Evolutionary conservation across 2,113 vertebrate species (phyloP), one percentile per base, ranked within the genome.

Genomic region (Phasianus colchicus): DNA sequence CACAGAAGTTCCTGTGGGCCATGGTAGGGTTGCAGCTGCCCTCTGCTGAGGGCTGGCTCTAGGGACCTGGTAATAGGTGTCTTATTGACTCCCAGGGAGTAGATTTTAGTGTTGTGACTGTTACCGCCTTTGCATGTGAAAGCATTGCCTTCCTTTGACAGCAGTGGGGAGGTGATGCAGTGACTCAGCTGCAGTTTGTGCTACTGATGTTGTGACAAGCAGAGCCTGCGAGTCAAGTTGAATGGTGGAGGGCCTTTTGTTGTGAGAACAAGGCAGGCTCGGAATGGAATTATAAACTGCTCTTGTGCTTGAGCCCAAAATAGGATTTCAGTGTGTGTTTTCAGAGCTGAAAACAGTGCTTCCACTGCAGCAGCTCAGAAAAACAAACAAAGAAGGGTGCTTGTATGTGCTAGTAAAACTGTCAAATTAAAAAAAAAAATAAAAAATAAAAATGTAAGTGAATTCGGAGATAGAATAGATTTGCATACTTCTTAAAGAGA

Each of bases 251-350:
- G 43, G 20, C 22, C n/a, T 76, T 60, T 71, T 63, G 36, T 48
- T 29, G 27, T 48, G 12, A 0, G 11, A 84, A 29, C n/a, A 71
- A 50, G 20, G 0, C 1, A 70, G 18, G 6, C 21, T 30, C 0
- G 1, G 19, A 8, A 10, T 70, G 52, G 40, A 83, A 66, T 75
- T 86, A 43, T 30, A 43, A 79, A 17, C 1, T 3, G 34, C 22
- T 81, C 11, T 71, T 40, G 27, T 16, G 30, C 81, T 72, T 85
- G n/a, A 75, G 47, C 24, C 13, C 17, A 34, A 63, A 88, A 63
- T 34, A 55, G 20, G 57, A 85, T 78, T 89, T 63, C 9, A 71
- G 2, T 55, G 13, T 77, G 19, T 73, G 11, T 84, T 87, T 93
- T 36, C 11, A 38, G 30, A 63, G 50, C 16, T 82, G 55, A 66